Conservation (phyloP, 2,888 invertebrate species). For the Amaurobius ferox region DNA sequence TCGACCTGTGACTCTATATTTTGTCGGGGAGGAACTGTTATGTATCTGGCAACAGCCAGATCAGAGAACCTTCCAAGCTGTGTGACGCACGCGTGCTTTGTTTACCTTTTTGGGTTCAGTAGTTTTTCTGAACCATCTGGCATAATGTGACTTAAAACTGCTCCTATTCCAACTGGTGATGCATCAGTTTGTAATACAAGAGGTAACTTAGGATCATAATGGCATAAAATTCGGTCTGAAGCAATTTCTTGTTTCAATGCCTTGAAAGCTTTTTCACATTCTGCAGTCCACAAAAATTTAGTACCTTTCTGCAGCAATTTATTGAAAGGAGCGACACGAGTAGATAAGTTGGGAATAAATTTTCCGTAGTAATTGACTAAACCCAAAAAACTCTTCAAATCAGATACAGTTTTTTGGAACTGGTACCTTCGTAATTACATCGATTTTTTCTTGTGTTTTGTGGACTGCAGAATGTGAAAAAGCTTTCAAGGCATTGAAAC, state of each 20-base stretch:
- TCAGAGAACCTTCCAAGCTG: constrained; percentile 39
- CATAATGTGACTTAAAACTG: constrained; percentile 76
- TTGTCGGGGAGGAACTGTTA: constrained; percentile 41
- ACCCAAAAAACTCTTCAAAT: no score
- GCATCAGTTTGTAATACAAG: constrained; percentile 76
- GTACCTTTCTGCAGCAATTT: constrained; percentile 46
- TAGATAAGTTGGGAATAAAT: constrained; percentile 51
- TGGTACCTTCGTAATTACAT: no score
- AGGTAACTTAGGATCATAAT: constrained; percentile 74
- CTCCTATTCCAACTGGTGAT: constrained; percentile 76
- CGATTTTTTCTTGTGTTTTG: no score
- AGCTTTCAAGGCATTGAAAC: constrained; percentile 47
- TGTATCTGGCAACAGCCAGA: constrained; percentile 46
- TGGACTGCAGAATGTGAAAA: constrained; percentile 49
- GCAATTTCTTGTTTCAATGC: constrained; percentile 41
- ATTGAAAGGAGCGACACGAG: constrained; percentile 44
- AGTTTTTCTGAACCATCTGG: constrained; percentile 76
- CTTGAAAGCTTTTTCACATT: constrained; percentile 50
- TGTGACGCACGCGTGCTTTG: no score
- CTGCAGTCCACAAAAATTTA: constrained; percentile 47
- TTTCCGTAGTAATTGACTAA: no score
- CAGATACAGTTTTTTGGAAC: constrained; percentile 37
- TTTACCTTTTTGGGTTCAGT: no score
- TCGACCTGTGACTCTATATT: constrained; percentile 42
- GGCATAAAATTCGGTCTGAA: constrained; percentile 72